phyloP scores from a whole-genome alignment of 2,797 vertebrate species.

The Danio kyathit region DNA sequence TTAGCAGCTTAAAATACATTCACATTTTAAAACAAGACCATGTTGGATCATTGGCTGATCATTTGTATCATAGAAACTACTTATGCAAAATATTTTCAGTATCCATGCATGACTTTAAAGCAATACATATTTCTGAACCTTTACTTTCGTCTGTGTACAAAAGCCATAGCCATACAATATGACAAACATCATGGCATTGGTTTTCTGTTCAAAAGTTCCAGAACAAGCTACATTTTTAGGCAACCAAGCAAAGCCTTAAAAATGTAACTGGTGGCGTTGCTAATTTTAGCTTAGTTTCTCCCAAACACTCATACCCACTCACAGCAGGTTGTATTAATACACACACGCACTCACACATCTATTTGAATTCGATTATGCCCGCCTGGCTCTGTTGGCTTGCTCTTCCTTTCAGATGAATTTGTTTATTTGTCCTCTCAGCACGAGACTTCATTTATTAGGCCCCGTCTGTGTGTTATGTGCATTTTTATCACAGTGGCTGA shows the following conservation, averaged over 20 bases:
- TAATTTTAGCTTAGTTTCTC: conserved; percentile 28
- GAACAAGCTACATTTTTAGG: neutral
- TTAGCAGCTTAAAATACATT: no score
- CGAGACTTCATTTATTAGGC: conserved; percentile 69
- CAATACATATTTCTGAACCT: no score
- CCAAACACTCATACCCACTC: conserved; percentile 11
- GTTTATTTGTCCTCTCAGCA: conserved; percentile 71
- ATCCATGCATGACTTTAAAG: no score
- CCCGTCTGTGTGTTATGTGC: conserved; percentile 62
- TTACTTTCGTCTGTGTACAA: no score
- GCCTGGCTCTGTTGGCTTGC: neutral
- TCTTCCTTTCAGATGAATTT: conserved; percentile 64
- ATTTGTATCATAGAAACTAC: no score
- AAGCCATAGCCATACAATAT: neutral
- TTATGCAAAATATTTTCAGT: no score
- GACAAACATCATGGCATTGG: neutral
- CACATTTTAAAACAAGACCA: no score
- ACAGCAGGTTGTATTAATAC: conserved; percentile 34
- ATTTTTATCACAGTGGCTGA: conserved; percentile 25
- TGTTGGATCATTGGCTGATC: no score
- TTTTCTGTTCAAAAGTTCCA: neutral
- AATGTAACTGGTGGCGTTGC: neutral
- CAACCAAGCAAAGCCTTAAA: neutral
- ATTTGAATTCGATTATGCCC: conserved; percentile 35
- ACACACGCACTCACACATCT: neutral